Evolutionary conservation across 2,797 vertebrate genomes (phyloP), one percentile per base, ranked within the genome.

Genomic region (Pempheris klunzingeri): DNA sequence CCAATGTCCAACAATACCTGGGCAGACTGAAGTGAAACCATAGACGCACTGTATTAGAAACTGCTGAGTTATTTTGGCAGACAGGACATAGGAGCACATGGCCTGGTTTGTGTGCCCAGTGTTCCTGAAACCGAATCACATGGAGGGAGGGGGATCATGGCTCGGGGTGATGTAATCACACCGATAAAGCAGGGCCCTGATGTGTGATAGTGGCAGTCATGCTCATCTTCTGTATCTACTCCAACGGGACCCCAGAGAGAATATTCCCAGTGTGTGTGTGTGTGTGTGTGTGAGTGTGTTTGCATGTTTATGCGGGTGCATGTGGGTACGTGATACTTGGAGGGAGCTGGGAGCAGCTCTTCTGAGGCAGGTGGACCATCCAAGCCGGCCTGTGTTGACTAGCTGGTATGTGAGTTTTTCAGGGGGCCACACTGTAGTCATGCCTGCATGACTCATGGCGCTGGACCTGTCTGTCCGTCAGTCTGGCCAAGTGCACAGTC

Each of bases 41-140:
- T 74, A 91, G 80, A 78, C 83, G 9, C 64, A 85, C 85, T 81
- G 92, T 91, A 91, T 92, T 90, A 80, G 87, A 93, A 94, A 93
- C 87, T 92, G 90, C 81, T 90, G 90, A 90, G 91, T 92, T 94
- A 93, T 94, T 90, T 92, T 93, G 93, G 92, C 89, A 89, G 90
- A 85, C 84, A 47, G 88, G 77, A 87, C 81, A 81, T 52, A 63
- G 80, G 86, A 94, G 92, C 93, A 92, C 93, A 91, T 94, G 93
- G 91, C 91, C 90, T 71, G 75, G 81, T 87, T 87, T 91, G 81
- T 91, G 88, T 92, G 90, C 82, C 87, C 88, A 83, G 85, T 90
- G 87, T 87, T 92, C 90, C 86, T 90, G 89, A 93, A 94, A 94
- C 90, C 87, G 88, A 92, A 94, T 94, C 92, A 81, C 92, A 88